phyloP scores from a whole-genome alignment of 2,113 vertebrate genomes.

The Maccullochella peelii region DNA sequence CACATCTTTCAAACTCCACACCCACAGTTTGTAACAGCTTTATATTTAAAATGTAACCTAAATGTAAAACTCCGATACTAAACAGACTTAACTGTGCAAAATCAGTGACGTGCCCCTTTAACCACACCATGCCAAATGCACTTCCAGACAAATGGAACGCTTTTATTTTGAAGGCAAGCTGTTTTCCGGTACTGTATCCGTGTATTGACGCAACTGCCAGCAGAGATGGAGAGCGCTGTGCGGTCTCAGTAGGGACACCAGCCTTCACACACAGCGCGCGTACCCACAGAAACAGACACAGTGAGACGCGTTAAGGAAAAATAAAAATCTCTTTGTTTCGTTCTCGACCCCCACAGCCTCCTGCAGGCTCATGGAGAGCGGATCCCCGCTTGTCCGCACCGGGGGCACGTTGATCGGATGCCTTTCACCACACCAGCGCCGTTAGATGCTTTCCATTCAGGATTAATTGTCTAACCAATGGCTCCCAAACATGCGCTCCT shows the following conservation, averaged over 20 bases:
- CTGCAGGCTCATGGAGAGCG: conserved; percentile 74
- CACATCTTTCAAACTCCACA: background rate
- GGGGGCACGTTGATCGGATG: conserved; percentile 79
- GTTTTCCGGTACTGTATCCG: conserved; percentile 1
- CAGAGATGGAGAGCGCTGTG: conserved; percentile 53
- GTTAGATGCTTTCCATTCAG: conserved; percentile 71
- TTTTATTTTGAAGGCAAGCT: conserved; percentile 64
- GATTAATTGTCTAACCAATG: conserved; percentile 82
- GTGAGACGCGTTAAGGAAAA: conserved; percentile 23
- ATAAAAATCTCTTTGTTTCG: conserved; percentile 8
- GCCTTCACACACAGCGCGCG: conserved; percentile 20
- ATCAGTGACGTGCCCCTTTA: background rate
- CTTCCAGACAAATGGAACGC: background rate
- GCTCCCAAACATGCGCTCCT: conserved; percentile 81
- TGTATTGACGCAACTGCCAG: conserved; percentile 22
- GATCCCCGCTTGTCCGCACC: conserved; percentile 66
- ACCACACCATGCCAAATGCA: background rate
- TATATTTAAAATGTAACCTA: too few species aligned
- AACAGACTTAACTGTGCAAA: background rate
- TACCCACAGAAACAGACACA: conserved; percentile 3
- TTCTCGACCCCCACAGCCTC: conserved; percentile 27
- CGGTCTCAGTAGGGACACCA: conserved; percentile 60
- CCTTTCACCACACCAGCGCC: conserved; percentile 74
- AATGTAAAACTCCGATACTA: too few species aligned
- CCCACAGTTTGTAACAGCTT: background rate